Percentiles rank a stretch among this genome's conserved stretches.
Evolutionary conservation across 2,797 vertebrate species (phyloP).

Genomic region (Tapera naevia): DNA sequence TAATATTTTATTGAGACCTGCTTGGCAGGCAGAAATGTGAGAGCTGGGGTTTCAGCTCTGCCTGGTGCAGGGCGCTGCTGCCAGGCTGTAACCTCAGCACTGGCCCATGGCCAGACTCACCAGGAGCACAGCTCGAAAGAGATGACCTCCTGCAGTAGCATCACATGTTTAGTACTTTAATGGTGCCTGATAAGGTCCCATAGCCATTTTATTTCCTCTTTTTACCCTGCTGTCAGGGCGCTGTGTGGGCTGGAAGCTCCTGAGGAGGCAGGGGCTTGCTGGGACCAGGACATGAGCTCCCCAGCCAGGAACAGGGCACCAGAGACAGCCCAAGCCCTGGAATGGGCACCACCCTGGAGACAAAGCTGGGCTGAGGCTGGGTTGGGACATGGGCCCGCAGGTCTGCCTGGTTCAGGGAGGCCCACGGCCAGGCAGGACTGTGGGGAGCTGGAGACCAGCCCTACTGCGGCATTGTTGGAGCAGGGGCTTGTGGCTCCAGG

Average conservation of each 20-base stretch:
- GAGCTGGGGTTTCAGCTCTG: neutral
- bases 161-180: fast-evolving
- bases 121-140: neutral
- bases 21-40: neutral
- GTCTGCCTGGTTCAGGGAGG: neutral
- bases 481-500: too few relatives aligned
- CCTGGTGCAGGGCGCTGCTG: fast-evolving
- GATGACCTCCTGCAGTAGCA: neutral
- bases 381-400: neutral
- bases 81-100: neutral
- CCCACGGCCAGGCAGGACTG: fast-evolving
- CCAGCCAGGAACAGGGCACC: neutral
- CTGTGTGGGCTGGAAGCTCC: neutral
- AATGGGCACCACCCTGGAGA: neutral
- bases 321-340: neutral
- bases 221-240: neutral
- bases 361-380: neutral
- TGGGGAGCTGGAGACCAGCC: neutral
- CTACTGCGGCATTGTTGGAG: neutral
- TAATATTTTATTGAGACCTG: neutral
- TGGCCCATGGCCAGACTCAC: fast-evolving
- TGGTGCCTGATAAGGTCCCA: neutral
- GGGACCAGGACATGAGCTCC: neutral
- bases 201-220: neutral
- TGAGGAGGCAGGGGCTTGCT: neutral